phyloP scores from a whole-genome alignment of 2,113 vertebrate genomes.

The Aplodontia rufa region DNA sequence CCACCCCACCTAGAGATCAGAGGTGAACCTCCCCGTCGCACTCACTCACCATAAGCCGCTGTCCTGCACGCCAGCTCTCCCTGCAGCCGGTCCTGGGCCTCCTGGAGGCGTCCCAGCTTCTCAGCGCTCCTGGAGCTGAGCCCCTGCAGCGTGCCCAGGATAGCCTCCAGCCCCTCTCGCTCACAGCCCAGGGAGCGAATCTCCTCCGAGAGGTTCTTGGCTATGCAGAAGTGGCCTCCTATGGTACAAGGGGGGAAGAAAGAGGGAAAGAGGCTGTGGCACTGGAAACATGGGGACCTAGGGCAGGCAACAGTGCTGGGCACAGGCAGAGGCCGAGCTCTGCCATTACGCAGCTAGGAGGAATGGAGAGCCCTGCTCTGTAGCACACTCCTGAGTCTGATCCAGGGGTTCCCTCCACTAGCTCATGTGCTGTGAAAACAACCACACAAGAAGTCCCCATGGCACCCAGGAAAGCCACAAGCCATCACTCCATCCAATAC shows the following conservation, averaged over 20 bases:
- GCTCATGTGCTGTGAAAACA: not conserved
- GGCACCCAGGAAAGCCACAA: not conserved
- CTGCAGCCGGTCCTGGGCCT: conserved; percentile 86
- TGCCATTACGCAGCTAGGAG: too few species aligned
- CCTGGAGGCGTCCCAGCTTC: conserved; percentile 87
- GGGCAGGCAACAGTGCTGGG: not conserved
- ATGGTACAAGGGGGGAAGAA: not conserved
- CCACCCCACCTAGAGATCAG: not conserved
- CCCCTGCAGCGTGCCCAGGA: conserved; percentile 85
- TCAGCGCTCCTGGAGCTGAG: conserved; percentile 85
- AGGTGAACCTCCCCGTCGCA: not conserved
- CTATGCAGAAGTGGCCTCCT: conserved; percentile 92
- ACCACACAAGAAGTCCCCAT: not conserved
- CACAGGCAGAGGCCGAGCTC: too few species aligned
- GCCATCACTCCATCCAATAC: not conserved
- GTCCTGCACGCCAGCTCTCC: conserved; percentile 87
- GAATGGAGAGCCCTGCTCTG: not conserved
- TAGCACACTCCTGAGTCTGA: not conserved
- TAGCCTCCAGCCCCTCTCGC: conserved; percentile 87
- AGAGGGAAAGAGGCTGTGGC: conserved; percentile 39
- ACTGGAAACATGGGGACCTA: conserved; percentile 17
- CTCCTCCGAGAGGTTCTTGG: conserved; percentile 91
- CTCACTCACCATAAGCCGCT: conserved; percentile 87
- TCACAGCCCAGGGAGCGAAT: conserved; percentile 87
- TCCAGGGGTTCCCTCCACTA: not conserved